These are phyloP conservation scores for Condylura cristata DNA, from an alignment of 2,113 vertebrate genomes.

Conservation along the genomic window DNA sequence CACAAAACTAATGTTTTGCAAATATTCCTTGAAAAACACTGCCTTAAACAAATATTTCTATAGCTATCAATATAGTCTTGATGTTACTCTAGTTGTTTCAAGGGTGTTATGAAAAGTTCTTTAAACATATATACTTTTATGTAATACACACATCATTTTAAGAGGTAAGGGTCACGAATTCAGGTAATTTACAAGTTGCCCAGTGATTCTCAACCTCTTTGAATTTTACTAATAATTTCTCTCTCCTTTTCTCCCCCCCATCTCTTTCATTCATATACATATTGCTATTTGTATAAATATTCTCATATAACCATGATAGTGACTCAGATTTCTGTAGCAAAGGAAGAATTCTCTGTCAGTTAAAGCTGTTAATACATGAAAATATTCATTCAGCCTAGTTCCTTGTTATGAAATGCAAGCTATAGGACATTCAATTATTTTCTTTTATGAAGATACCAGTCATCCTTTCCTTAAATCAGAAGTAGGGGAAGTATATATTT, in stretches of 20 bases:
- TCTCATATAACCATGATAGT: slow-evolving; percentile 60
- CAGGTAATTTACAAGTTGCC: slow-evolving; percentile 47
- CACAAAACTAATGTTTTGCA: slow-evolving; percentile 41
- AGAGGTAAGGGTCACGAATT: slow-evolving; percentile 54
- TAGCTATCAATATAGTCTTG: slow-evolving; percentile 41
- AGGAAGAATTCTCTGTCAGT: slow-evolving; percentile 59
- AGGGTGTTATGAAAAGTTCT: slow-evolving; percentile 50
- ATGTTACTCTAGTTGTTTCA: slow-evolving; percentile 58
- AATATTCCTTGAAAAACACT: slow-evolving; percentile 41
- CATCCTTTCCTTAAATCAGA: slow-evolving; percentile 58
- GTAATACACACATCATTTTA: slow-evolving; percentile 47
- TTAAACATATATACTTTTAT: slow-evolving; percentile 55
- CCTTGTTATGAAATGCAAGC: slow-evolving; percentile 59
- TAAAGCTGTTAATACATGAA: slow-evolving; percentile 63
- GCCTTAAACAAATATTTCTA: slow-evolving; percentile 63
- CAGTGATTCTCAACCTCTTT: slow-evolving; percentile 59
- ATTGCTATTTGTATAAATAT: slow-evolving; percentile 58
- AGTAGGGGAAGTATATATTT: slow-evolving; percentile 44
- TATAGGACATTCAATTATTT: slow-evolving; percentile 56
- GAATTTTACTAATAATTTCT: slow-evolving; percentile 63
- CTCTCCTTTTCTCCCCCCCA: background rate
- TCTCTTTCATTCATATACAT: background rate
- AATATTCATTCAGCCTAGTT: slow-evolving; percentile 62
- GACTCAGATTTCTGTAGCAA: slow-evolving; percentile 56
- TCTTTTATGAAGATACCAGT: slow-evolving; percentile 48